Evolutionary conservation across 2,888 invertebrate genomes (phyloP).

Genomic region (Drosophila anomelani): DNA sequence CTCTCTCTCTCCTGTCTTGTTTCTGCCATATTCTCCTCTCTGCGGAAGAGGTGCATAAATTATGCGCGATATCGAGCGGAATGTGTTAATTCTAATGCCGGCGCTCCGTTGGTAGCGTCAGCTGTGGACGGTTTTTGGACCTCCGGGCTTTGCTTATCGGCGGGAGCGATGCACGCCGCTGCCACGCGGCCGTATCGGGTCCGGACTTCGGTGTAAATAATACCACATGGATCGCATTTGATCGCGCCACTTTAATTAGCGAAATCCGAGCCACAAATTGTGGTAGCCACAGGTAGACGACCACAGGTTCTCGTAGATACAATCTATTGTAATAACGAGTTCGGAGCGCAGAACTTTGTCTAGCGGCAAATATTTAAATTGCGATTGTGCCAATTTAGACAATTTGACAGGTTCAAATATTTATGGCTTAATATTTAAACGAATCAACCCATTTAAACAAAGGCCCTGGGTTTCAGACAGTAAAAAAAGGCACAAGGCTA

Average conservation of each 20-base stretch:
- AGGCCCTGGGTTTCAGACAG: not conserved
- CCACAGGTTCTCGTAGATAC: constrained; percentile 11
- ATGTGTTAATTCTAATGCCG: constrained; percentile 31
- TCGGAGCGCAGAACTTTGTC: not conserved
- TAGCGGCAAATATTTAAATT: constrained; percentile 30
- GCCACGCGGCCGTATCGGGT: constrained; percentile 22
- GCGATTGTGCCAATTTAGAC: constrained; percentile 18
- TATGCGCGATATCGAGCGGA: constrained; percentile 47
- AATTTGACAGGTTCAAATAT: constrained; percentile 37
- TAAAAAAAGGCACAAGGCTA: not conserved
- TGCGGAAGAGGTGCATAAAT: constrained; percentile 64
- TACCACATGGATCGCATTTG: not conserved
- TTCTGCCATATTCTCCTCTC: not conserved
- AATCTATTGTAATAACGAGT: constrained; percentile 22
- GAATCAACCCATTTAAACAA: constrained; percentile 7
- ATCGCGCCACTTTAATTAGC: constrained; percentile 28
- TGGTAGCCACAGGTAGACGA: constrained; percentile 13
- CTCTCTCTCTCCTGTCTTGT: not conserved
- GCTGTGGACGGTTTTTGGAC: constrained; percentile 6
- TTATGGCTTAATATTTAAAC: constrained; percentile 35
- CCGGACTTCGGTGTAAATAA: not conserved
- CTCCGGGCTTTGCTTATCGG: constrained; percentile 19
- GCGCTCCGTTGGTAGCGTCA: constrained; percentile 11
- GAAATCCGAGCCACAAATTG: constrained; percentile 24
- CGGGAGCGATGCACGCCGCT: constrained; percentile 25